Base-by-base conservation (phyloP, 2,888 invertebrate genomes). In the Drosophila emarginata region DNA sequence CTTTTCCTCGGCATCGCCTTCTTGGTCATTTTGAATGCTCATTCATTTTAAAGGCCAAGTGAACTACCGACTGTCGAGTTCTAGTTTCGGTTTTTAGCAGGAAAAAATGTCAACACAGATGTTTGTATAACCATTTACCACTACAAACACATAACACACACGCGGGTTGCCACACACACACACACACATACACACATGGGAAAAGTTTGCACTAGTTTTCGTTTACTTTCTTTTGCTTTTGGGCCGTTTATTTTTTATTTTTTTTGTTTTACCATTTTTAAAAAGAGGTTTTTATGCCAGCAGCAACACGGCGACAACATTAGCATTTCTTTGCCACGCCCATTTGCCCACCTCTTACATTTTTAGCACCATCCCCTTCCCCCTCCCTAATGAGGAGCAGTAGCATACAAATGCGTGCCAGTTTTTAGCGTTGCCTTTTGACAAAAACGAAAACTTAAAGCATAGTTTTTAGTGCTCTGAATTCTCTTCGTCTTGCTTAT, bases 351-450 rank as follows among this genome's bases (percentile, higher is more conserved):
- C 32, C 32, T 32, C 4, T 32, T 32, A 9, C 11, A 32, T 9
- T 32, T 32, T 9, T 32, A 36, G 26, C 40, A 21, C 51, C 64
- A 9, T 39, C 45, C n/a, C 21, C 3, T 14, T 50, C 51, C 62
- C 39, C 21, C 53, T 53, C 54, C 56, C 63, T 82, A 85, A 82
- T 85, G 80, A 82, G 86, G 77, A 76, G 60, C 77, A 74, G 60
- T 67, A 57, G 54, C 66, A 77, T 77, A 75, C 61, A 75, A 82
- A 85, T 82, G 85, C 70, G 78, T 74, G 64, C 78, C 61, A 80
- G 72, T 71, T 81, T 37, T 51, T 53, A 63, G 57, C 67, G 63
- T 67, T 64, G 66, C 65, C 40, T 66, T 70, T 54, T 51, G 63
- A 51, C 51, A 50, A 36, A 62, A 32, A 32, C 32, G 9, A 32